phyloP scores from a whole-genome alignment of 2,113 vertebrate genomes.

The Dryoscopus gambensis region DNA sequence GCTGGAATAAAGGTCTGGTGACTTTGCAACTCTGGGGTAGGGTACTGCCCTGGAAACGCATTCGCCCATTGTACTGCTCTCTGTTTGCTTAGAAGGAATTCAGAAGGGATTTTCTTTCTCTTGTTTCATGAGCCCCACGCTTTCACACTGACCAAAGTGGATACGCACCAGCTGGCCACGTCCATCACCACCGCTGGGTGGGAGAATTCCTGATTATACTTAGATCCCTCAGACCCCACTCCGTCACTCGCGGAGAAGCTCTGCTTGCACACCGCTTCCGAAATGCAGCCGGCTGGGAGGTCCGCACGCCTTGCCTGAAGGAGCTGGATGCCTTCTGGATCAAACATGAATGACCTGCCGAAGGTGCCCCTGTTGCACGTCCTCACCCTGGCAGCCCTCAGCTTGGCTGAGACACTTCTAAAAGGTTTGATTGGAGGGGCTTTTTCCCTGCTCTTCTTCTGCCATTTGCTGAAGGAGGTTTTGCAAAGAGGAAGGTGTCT shows the following conservation, averaged over 20 bases:
- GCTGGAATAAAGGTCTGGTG: not conserved
- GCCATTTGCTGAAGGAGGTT: not conserved
- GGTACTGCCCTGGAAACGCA: conserved; percentile 4
- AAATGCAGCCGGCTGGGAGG: conserved; percentile 70
- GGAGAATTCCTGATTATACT: conserved; percentile 83
- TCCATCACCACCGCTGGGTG: conserved; percentile 79
- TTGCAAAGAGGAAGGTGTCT: not conserved
- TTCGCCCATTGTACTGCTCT: conserved; percentile 69
- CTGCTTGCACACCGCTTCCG: conserved; percentile 42
- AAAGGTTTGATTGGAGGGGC: conserved; percentile 81
- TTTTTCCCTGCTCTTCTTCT: conserved; percentile 17
- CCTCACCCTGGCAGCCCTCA: conserved; percentile 75
- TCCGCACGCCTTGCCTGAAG: conserved; percentile 55
- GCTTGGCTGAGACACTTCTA: conserved; percentile 73
- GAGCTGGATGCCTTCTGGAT: conserved; percentile 54
- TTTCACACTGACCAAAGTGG: conserved; percentile 76
- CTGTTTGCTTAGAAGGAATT: conserved; percentile 78
- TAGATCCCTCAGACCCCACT: conserved; percentile 71
- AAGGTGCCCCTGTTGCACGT: conserved; percentile 75
- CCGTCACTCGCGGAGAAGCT: conserved; percentile 56
- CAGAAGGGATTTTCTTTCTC: conserved; percentile 78
- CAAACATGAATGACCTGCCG: conserved; percentile 81
- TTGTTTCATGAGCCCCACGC: conserved; percentile 77
- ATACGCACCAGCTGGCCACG: conserved; percentile 83
- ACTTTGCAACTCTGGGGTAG: not conserved